Conservation (phyloP, 1,140 invertebrate genomes). For the Ceratosolen solmsi region DNA sequence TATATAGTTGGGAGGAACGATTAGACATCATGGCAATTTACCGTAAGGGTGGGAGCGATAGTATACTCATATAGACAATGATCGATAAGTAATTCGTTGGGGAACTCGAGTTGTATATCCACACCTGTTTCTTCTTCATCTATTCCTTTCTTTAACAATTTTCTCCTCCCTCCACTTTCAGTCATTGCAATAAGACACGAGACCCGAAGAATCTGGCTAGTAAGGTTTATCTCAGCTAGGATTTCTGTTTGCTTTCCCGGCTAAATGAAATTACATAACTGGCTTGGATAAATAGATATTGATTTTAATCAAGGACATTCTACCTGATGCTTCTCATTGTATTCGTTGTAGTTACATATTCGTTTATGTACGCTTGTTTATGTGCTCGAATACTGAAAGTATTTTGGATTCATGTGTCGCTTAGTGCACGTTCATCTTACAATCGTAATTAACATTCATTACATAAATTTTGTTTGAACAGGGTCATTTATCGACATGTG, state of each 20-base stretch:
- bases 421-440: background rate
- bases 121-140: background rate
- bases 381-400: background rate
- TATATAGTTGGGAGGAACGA: background rate
- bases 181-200: background rate
- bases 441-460: too few relatives aligned
- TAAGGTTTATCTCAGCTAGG: background rate
- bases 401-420: background rate
- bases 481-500: too few relatives aligned
- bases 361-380: background rate
- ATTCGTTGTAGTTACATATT: background rate
- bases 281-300: background rate
- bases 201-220: background rate
- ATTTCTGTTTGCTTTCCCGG: background rate
- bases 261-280: background rate
- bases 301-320: background rate
- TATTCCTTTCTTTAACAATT: background rate
- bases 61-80: background rate
- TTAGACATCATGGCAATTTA: background rate
- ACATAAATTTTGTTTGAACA: too few relatives aligned
- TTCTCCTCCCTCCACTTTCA: background rate
- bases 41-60: background rate
- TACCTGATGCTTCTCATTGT: background rate
- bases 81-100: constrained; percentile 26
- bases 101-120: background rate